A percentile compares a stretch with the other conserved stretches of the same genome.
Evolutionary conservation across 2,113 vertebrate species (phyloP).

Genomic region (Jaculus jaculus): DNA sequence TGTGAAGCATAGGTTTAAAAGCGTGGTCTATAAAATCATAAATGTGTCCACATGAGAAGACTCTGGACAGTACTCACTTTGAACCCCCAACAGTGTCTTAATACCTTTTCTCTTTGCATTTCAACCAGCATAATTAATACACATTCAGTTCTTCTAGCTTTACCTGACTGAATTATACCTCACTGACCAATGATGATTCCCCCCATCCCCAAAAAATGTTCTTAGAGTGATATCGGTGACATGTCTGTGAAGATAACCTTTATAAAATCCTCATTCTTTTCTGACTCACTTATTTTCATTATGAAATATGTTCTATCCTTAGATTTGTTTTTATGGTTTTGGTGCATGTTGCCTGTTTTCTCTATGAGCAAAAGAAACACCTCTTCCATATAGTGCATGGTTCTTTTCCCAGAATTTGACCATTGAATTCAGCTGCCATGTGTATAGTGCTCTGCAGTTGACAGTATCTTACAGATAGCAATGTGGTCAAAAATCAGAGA

Average conservation of each 20-base stretch:
- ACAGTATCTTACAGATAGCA: neutral
- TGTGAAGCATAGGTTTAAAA: constrained; percentile 6
- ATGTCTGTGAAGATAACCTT: neutral
- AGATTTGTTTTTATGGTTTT: neutral
- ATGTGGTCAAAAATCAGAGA: neutral
- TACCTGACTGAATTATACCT: neutral
- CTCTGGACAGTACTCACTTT: neutral
- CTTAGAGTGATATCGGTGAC: neutral
- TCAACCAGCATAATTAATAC: neutral
- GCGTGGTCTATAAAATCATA: constrained; percentile 1
- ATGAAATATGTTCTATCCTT: neutral
- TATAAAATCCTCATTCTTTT: neutral
- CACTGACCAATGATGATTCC: neutral
- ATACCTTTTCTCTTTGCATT: neutral
- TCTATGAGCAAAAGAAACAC: constrained; percentile 40
- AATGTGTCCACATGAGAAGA: neutral
- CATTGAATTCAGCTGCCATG: neutral
- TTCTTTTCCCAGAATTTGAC: constrained; percentile 20
- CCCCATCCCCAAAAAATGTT: neutral
- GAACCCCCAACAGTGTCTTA: neutral
- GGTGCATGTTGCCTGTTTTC: neutral
- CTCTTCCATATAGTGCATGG: neutral
- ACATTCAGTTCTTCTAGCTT: constrained; percentile 4
- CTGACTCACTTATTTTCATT: neutral
- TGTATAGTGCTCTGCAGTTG: neutral